phyloP scores from a whole-genome alignment of 2,888 invertebrate genomes.

The Drosophila meridiana region DNA sequence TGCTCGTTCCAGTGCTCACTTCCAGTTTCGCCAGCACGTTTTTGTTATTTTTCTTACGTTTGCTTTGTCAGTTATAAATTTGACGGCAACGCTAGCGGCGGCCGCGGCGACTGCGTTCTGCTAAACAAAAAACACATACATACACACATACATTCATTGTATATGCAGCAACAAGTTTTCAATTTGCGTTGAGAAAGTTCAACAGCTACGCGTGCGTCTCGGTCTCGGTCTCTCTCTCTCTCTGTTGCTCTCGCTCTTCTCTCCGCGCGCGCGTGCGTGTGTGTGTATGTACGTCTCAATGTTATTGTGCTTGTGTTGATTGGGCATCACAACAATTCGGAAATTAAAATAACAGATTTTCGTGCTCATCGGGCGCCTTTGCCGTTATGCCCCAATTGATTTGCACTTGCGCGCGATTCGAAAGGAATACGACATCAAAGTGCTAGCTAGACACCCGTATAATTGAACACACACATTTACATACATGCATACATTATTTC shows the following conservation, averaged over 20 bases:
- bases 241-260: background rate
- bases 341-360: constrained; percentile 30
- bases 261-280: background rate
- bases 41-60: constrained; percentile 13
- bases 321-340: constrained; percentile 23
- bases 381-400: constrained; percentile 41
- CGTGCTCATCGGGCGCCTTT: constrained; percentile 29
- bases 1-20: constrained; percentile 51
- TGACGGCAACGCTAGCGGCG: constrained; percentile 46
- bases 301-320: constrained; percentile 6
- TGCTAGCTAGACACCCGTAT: constrained; percentile 12
- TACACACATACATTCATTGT: background rate
- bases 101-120: constrained; percentile 47
- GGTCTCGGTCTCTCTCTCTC: background rate
- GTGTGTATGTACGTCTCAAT: background rate
- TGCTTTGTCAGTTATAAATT: constrained; percentile 46
- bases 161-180: constrained; percentile 52
- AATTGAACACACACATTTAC: background rate
- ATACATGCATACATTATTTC: background rate
- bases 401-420: constrained; percentile 40
- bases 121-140: background rate
- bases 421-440: constrained; percentile 38
- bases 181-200: constrained; percentile 49
- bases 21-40: constrained; percentile 36
- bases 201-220: constrained; percentile 34